These are phyloP conservation scores for Ruditapes philippinarum DNA, from an alignment of 1,140 invertebrate genomes.

Conservation along the genomic window DNA sequence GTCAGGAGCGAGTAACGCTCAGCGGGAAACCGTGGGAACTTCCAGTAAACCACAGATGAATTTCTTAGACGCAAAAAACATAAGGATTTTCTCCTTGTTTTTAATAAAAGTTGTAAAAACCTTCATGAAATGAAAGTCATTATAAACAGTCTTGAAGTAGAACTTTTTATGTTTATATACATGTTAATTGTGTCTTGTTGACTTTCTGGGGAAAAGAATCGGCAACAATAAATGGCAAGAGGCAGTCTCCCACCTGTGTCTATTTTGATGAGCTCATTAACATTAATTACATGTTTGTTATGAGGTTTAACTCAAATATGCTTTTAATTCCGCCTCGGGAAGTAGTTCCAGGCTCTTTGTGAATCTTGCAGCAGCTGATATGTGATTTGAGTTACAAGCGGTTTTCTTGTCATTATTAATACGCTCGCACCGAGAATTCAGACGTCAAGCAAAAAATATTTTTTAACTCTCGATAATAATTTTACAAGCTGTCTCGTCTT, in stretches of 20 bases:
- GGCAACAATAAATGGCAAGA: neutral
- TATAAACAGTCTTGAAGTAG: neutral
- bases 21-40: slow-evolving; percentile 24
- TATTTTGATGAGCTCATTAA: slow-evolving; percentile 7
- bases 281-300: slow-evolving; percentile 6
- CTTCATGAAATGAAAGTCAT: slow-evolving; percentile 4
- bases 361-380: neutral
- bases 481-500: too few relatives aligned
- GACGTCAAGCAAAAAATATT: too few relatives aligned
- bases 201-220: neutral
- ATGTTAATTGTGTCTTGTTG: neutral
- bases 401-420: too few relatives aligned
- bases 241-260: slow-evolving; percentile 7
- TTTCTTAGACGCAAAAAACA: slow-evolving; percentile 44
- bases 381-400: neutral
- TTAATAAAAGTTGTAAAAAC: neutral
- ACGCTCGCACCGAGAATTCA: too few relatives aligned
- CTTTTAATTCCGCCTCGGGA: neutral
- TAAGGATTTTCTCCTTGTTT: slow-evolving; percentile 15
- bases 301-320: slow-evolving; percentile 3
- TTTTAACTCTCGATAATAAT: too few relatives aligned
- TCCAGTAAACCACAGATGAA: neutral
- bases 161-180: slow-evolving; percentile 11
- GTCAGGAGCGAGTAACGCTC: slow-evolving; percentile 29
- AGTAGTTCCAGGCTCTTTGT: neutral